Base-by-base conservation (phyloP, 2,113 vertebrate species). In the Cheilinus undulatus region DNA sequence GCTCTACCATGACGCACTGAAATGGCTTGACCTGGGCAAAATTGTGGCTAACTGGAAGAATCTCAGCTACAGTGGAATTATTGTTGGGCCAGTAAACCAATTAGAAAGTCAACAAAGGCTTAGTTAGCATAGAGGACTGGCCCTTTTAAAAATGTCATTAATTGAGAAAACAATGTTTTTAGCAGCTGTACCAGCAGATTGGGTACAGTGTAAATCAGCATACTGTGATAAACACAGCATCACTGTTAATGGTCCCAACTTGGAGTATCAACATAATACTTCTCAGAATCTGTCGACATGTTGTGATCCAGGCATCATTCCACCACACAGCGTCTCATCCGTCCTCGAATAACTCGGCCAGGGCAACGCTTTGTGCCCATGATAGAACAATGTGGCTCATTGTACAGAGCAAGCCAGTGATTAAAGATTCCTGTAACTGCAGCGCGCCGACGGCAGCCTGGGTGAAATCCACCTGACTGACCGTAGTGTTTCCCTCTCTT, bases 391-490 rank as follows among this genome's bases (percentile, higher is more conserved):
- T 34, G 82, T 40, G 0, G 42, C 5, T 10, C 77, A 28, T 87
- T 91, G 86, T 88, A 32, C 48, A 3, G 34, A 71, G 43, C 22
- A 5, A 3, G 27, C 30, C 73, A 1, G 17, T 34, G 50, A 76
- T 76, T 81, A 83, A 52, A 79, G 78, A 34, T 34, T 69, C 38
- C 34, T 27, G 56, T 77, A 66, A 54, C 61, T 2, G 36, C 82
- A 22, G 56, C 24, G 1, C 46, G 62, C 43, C 7, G 49, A 53
- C 50, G 7, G 72, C 84, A 69, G 69, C 73, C 80, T 69, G n/a
- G 81, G 59, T 85, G 83, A 85, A 82, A 49, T 36, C 28, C 14
- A 34, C 34, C 74, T 84, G 80, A 76, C 67, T 81, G 57, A 30
- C 62, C 11, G 20, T 70, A 60, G 69, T 66, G 70, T 40, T 50